These are phyloP conservation scores for Pelusios castaneus DNA, from an alignment of 2,113 vertebrate genomes.

Conservation along the genomic window DNA sequence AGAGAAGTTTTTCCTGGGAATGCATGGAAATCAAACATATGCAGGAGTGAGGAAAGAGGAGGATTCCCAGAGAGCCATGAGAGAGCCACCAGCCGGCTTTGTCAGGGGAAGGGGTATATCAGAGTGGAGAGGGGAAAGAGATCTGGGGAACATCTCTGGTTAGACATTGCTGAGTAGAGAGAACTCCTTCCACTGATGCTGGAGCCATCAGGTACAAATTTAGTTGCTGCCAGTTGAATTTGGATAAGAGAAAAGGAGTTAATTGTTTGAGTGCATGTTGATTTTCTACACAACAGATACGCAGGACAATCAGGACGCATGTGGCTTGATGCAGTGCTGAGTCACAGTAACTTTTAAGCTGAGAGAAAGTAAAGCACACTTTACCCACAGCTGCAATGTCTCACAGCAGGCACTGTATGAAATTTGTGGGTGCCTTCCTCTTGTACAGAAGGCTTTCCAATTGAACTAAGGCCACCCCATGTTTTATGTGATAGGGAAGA, in stretches of 20 bases:
- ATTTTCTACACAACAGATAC: slow-evolving; percentile 3
- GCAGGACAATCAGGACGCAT: neutral
- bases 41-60: slow-evolving; percentile 57
- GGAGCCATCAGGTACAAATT: slow-evolving; percentile 34
- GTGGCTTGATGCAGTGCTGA: neutral
- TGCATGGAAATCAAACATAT: slow-evolving; percentile 81
- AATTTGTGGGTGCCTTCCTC: slow-evolving; percentile 50
- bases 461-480: neutral
- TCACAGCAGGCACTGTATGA: slow-evolving; percentile 42
- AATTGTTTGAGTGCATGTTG: neutral
- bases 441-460: slow-evolving; percentile 23
- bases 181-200: neutral
- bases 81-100: slow-evolving; percentile 4
- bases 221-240: neutral
- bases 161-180: neutral
- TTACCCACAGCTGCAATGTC: neutral
- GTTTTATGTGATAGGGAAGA: neutral
- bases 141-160: slow-evolving; percentile 4
- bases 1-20: slow-evolving; percentile 91
- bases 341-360: neutral
- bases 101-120: neutral
- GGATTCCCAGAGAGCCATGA: neutral
- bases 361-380: slow-evolving; percentile 45
- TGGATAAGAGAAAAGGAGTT: neutral
- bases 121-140: neutral